Evolutionary conservation across 2,888 invertebrate species (phyloP), one percentile per base, ranked within the genome.

Genomic region (Pedicia rivosa): DNA sequence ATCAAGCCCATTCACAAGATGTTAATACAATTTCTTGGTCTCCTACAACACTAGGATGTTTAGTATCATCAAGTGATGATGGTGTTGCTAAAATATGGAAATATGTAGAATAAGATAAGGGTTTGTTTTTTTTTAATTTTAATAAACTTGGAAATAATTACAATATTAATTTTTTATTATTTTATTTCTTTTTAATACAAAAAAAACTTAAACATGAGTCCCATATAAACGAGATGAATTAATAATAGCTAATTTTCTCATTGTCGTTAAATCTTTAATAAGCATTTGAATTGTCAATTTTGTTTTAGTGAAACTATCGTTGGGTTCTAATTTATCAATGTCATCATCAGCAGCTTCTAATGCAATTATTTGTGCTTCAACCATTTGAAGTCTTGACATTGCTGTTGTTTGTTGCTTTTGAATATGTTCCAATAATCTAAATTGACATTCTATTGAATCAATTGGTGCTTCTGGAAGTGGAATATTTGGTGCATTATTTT

Each of bases 1-100:
- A 78, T 36, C 72, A 74, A 48, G 86, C 90, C 1, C 94, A 95
- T 57, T 62, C 69, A 2, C 80, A 90, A 57, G 98, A 98, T 64
- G 86, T 97, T 0, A 97, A 98, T 63, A 74, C 79, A 53, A 79
- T 94, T 0, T 64, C 72, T 28, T 98, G 95, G 95, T 87, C 87
- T 65, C 92, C 95, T 1, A 64, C 63, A 22, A 63, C 69, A 34
- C 64, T 73, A 26, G 76, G 78, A 27, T 66, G 91, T 43, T 58
- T 98, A 28, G 77, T 86, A 0, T 87, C 92, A 2, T 81, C 84
- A 51, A 86, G 92, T 60, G 97, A 97, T 63, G 92, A 94, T 64
- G 83, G 87, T 15, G 72, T 73, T 48, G 76, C 97, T 16, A 90
- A 83, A 66, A 63, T 95, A 46, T 95, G 94, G 92, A 72, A 72